phyloP scores from a whole-genome alignment of 2,797 vertebrate genomes.

The Phrynocephalus forsythii region DNA sequence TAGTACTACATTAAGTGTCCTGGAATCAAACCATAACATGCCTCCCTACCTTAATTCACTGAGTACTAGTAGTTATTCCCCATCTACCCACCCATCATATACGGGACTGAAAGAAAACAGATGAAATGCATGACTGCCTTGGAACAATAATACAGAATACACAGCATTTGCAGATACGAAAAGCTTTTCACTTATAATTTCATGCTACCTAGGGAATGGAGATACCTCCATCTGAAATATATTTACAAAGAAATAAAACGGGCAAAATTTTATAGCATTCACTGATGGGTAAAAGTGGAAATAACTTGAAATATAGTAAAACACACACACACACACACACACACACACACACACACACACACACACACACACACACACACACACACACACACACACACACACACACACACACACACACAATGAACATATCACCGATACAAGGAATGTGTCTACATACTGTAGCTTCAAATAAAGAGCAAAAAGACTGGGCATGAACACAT shows the following conservation, averaged over 20 bases:
- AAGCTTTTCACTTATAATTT: neutral
- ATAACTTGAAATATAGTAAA: neutral
- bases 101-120: neutral
- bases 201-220: neutral
- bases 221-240: neutral
- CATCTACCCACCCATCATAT: neutral
- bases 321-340: neutral
- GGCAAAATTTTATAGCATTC: neutral
- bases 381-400: neutral
- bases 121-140: neutral
- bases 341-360: too few species aligned
- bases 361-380: too few species aligned
- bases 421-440: neutral
- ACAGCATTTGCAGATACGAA: neutral
- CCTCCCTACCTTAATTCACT: neutral
- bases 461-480: neutral
- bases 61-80: neutral
- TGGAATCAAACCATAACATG: neutral
- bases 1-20: constrained; percentile 18
- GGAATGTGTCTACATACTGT: neutral
- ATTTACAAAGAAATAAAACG: neutral
- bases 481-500: neutral
- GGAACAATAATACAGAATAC: neutral
- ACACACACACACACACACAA: too few species aligned
- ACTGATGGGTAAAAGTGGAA: neutral